Evolutionary conservation across 2,888 invertebrate genomes (phyloP), one percentile per base, ranked within the genome.

Genomic region (Dendrolimus pini): DNA sequence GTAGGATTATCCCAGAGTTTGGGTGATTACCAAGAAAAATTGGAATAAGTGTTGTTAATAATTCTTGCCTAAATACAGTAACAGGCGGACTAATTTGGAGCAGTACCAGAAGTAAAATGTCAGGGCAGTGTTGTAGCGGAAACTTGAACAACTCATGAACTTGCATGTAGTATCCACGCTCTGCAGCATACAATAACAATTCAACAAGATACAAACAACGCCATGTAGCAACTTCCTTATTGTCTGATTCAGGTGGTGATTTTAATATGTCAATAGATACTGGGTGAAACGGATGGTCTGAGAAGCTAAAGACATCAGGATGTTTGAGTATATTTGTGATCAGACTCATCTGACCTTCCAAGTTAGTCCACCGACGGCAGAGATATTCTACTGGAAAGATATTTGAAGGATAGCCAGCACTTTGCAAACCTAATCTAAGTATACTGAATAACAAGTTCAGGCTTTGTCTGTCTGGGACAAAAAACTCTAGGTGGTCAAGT

Each of bases 21-120:
- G 98, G 97, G 90, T 99, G 99, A 85, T 97, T 98, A 52, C 96
- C 96, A 59, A 99, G 91, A 85, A 99, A 99, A 68, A 98, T 95
- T 2, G 98, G 98, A 80, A 99, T 96, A 52, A 99, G 87, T 57
- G 93, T 95, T 55, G 95, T 94, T 65, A 99, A 92, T 59, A 99
- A 87, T 77, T 99, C 98, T 83, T 97, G 97, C 60, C 97, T 92
- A 53, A 96, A 87, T 53, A 94, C 92, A 3, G 96, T 95, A 54
- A 96, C 90, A 0, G 96, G 96, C 63, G 96, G 95, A 76, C 93
- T 94, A 56, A 97, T 95, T 84, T 99, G 98, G 55, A 99, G 83
- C 61, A 99, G 84, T 0, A 97, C 97, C 58, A 99, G 89, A 57
- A 98, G 93, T 60, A 99, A 91, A 18, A 99, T 94, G 81, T 99